Conservation (phyloP, 2,113 vertebrate genomes). For the Hydropotes inermis region DNA sequence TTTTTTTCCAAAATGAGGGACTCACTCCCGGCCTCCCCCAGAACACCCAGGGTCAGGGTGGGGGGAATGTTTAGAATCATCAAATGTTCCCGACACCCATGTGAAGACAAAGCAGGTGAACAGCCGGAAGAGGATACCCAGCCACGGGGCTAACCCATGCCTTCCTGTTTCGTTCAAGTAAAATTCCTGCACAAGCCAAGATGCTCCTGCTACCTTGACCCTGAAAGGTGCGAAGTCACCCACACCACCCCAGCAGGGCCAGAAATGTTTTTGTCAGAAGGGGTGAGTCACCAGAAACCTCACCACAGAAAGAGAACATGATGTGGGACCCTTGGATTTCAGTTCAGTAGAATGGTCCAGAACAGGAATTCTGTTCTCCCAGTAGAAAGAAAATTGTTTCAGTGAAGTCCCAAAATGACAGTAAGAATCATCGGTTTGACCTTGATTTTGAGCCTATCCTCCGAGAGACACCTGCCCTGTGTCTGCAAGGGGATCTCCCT, state of each 20-base stretch:
- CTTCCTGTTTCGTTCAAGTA: neutral
- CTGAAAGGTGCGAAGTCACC: accelerated
- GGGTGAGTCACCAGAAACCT: accelerated
- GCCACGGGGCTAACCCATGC: accelerated
- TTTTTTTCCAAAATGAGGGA: neutral
- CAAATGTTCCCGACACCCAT: accelerated
- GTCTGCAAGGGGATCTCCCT: neutral
- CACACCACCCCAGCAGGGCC: accelerated
- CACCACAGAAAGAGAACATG: neutral
- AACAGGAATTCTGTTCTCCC: neutral
- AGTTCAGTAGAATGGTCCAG: neutral
- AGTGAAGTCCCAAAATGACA: accelerated
- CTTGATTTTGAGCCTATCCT: accelerated
- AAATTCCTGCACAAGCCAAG: accelerated
- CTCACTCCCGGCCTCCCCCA: neutral
- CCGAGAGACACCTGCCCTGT: accelerated
- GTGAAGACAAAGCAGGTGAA: neutral
- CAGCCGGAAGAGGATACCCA: accelerated
- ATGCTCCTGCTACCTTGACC: accelerated
- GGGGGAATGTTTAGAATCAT: neutral
- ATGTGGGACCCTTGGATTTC: accelerated
- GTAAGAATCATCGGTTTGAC: accelerated
- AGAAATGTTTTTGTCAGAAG: accelerated
- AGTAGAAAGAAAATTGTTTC: neutral
- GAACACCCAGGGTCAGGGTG: neutral